Evolutionary conservation across 2,113 vertebrate species (phyloP), one percentile per base, ranked within the genome.

Genomic region (Choloepus hoffmanni): DNA sequence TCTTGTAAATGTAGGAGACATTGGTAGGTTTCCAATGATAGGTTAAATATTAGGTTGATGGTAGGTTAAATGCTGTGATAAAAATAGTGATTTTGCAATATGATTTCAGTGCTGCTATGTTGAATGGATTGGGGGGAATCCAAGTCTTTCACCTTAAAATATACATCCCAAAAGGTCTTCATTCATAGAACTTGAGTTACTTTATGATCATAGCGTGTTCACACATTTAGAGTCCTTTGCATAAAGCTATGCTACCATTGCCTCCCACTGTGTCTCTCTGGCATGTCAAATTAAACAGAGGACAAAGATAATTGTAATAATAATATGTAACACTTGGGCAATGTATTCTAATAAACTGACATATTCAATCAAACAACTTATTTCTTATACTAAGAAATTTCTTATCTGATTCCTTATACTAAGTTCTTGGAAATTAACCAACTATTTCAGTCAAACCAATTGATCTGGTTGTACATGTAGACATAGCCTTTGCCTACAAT

Each of bases 301-400:
- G 40, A 40, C 7, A 78, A 83, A 36, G 50, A 94, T 94, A 53
- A 26, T 77, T 86, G 8, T 65, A 50, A 45, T 48, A 84, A 77
- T 1, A 62, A 3, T 60, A 15, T 85, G 8, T 81, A 70, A 48
- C 33, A 50, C n/a, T 50, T 92, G 16, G 40, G 7, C 65, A 53
- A 40, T 70, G 2, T 45, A 73, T 50, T 83, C 16, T 93, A 81
- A 78, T 95, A 81, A 95, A 70, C 36, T 50, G 18, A 89, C 79
- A 89, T 88, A 78, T 85, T 92, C 53, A 63, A 45, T 85, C n/a
- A 92, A 92, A 85, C 18, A 94, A 93, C 40, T n/a, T 87, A 81
- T 85, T 94, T 43, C 53, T 55, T 53, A 53, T 53, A 85, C 11
- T 63, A 72, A 45, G 12, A 53, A 53, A 53, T 53, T 53, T 53